These are phyloP conservation scores for human DNA, from an alignment of 2,113 vertebrate genomes.

Conservation along the genomic window GRCh38 chr4:4575501-4576000, in stretches of 20 bases:
- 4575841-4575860: no score
- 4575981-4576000: no score
- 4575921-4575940: no score
- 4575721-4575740: accelerated
- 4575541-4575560: background rate
- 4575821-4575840: accelerated
- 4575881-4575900: no score
- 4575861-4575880: no score
- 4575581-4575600: background rate
- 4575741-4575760: background rate
- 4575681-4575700: background rate
- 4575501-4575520: background rate
- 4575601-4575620: no score
- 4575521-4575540: background rate
- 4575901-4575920: no score
- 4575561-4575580: no score
- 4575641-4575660: background rate
- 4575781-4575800: background rate
- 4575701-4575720: background rate
- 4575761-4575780: background rate
- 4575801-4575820: accelerated
- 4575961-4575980: accelerated
- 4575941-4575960: no score
- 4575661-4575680: background rate
- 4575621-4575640: background rate